Evolutionary conservation across 2,113 vertebrate genomes (phyloP).

Genomic region (Prinia subflava): DNA sequence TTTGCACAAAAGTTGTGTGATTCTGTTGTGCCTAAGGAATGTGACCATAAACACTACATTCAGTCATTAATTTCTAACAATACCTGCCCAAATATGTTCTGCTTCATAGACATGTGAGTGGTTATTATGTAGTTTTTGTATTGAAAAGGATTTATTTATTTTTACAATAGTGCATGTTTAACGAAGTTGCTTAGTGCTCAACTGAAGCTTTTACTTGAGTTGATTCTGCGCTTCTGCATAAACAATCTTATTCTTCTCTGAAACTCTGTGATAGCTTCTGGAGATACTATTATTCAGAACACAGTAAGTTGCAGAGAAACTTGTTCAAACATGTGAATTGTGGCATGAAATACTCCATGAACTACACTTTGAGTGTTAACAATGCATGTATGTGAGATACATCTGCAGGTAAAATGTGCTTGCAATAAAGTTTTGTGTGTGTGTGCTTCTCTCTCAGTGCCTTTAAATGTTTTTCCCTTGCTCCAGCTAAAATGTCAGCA

Average conservation of each 20-base stretch:
- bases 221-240: background rate
- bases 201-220: background rate
- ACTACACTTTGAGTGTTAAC: background rate
- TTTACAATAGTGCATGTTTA: background rate
- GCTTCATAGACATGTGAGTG: background rate
- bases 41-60: background rate
- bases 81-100: background rate
- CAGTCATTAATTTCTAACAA: background rate
- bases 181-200: background rate
- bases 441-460: accelerated
- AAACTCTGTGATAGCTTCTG: background rate
- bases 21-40: background rate
- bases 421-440: background rate
- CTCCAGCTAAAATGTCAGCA: background rate
- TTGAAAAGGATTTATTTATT: background rate
- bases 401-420: background rate
- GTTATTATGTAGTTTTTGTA: background rate
- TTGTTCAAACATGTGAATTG: background rate
- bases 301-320: background rate
- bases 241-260: background rate
- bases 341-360: background rate
- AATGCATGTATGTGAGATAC: background rate
- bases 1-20: background rate
- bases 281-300: background rate
- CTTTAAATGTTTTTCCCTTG: background rate